phyloP scores from a whole-genome alignment of 2,113 vertebrate species.

The Pangasianodon gigas region DNA sequence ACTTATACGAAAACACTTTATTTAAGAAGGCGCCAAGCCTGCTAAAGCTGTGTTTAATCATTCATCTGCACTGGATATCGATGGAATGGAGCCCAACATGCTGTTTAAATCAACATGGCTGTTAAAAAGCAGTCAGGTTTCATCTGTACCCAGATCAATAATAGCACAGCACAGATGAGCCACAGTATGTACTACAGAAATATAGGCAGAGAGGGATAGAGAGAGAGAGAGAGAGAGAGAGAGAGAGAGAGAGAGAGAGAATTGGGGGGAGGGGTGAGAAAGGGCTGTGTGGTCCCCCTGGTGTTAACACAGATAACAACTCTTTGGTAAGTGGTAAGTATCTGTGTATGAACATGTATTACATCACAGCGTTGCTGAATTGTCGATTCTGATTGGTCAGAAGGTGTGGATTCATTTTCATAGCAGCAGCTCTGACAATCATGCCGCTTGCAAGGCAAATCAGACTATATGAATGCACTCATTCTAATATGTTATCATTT shows the following conservation, averaged over 20 bases:
- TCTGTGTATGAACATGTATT: constrained; percentile 28
- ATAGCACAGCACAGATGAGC: constrained; percentile 42
- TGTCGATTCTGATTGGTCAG: neutral
- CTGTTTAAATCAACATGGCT: constrained; percentile 57
- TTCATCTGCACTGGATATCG: constrained; percentile 50
- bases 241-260: neutral
- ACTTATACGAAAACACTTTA: constrained; percentile 45
- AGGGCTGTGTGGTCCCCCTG: constrained; percentile 40
- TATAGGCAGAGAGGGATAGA: neutral
- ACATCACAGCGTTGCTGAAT: neutral
- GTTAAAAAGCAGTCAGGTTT: constrained; percentile 52
- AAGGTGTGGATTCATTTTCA: neutral
- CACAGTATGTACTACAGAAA: constrained; percentile 24
- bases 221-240: neutral
- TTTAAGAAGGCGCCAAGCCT: constrained; percentile 27
- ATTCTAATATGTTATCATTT: neutral
- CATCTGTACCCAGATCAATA: constrained; percentile 53
- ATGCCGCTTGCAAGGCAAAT: neutral
- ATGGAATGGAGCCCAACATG: constrained; percentile 49
- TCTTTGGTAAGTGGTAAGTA: constrained; percentile 25
- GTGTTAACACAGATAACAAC: constrained; percentile 41
- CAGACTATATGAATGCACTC: neutral
- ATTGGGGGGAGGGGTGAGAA: neutral
- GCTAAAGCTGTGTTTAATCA: constrained; percentile 54
- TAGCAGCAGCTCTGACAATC: too few relatives aligned